Evolutionary conservation across 2,113 vertebrate genomes (phyloP), one percentile per base, ranked within the genome.

Genomic region (Abramis brama): DNA sequence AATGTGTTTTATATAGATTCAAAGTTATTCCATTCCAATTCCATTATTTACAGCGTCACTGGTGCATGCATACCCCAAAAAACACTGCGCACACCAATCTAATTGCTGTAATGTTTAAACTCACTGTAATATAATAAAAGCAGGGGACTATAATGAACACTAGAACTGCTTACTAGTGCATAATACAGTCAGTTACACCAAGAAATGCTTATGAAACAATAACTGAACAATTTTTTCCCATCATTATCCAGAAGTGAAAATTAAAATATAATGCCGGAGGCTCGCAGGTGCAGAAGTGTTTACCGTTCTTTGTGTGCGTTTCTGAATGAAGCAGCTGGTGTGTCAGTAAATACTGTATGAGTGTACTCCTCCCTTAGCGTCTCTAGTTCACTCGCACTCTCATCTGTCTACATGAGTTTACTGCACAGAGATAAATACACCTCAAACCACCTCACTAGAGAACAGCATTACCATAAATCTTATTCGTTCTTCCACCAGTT

Each of bases 281-380:
- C 59, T 47, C 39, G 27, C 25, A 70, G 62, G 62, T 68, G 62
- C 25, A 70, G 62, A 68, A 82, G 19, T 50, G 19, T 68, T 30
- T 50, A 68, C 27, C 13, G 60, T 79, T 39, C 27, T 55, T 33
- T 52, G 50, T 64, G 62, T 85, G 9, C 39, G 7, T 15, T 52
- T 13, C 13, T 52, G 83, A 47, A 70, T 25, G 17, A 70, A 57
- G 64, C 62, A 78, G 62, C 62, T 78, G 73, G 30, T 52, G 74
- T 39, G 25, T 66, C 19, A 36, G 83, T 55, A 85, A 85, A 78
- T n/a, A 55, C 45, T 30, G 79, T 74, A 30, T 60, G 57, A 77
- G 57, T 7, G 11, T 13, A 15, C 45, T 15, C 52, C 21, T 33
- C 60, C 59, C 60, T 47, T 19, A 6, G 57, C 36, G 1, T 23